These are phyloP conservation scores for Drosophila bocqueti DNA, from an alignment of 1,140 invertebrate genomes.

Conservation along the genomic window DNA sequence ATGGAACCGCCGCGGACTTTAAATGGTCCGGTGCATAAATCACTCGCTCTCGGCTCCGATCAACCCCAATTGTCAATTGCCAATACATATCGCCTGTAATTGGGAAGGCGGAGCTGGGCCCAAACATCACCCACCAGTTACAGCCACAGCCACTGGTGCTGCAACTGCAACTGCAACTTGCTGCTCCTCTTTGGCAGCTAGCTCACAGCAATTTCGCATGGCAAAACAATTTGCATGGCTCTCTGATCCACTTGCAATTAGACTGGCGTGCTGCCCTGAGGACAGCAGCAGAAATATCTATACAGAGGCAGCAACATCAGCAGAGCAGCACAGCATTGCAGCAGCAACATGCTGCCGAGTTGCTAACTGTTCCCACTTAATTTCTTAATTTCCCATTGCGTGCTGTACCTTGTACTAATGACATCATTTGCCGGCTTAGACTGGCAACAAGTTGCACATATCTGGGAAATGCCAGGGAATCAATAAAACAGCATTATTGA, in stretches of 20 bases:
- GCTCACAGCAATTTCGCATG: conserved; percentile 30
- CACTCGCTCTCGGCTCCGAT: conserved; percentile 62
- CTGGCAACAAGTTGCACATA: conserved; percentile 22
- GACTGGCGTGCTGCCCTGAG: conserved; percentile 66
- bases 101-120: conserved; percentile 54
- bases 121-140: conserved; percentile 33
- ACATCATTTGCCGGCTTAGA: conserved; percentile 67
- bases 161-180: not conserved
- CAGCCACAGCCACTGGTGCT: not conserved
- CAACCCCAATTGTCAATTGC: conserved; percentile 71
- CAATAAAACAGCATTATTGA: conserved; percentile 16
- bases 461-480: conserved; percentile 14
- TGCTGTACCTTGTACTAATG: conserved; percentile 61
- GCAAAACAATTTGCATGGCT: conserved; percentile 57
- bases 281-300: conserved; percentile 22
- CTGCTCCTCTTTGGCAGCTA: conserved; percentile 24
- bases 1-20: conserved; percentile 78
- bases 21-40: conserved; percentile 79
- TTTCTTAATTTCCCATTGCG: conserved; percentile 74
- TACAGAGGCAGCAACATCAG: conserved; percentile 1
- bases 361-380: conserved; percentile 76
- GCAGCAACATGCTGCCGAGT: conserved; percentile 70
- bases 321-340: not conserved
- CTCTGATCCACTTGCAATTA: conserved; percentile 75
- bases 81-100: conserved; percentile 64